Evolutionary conservation across 2,113 vertebrate species (phyloP), one percentile per base, ranked within the genome.

Genomic region (rabbit (Oryctolagus cuniculus)): DNA sequence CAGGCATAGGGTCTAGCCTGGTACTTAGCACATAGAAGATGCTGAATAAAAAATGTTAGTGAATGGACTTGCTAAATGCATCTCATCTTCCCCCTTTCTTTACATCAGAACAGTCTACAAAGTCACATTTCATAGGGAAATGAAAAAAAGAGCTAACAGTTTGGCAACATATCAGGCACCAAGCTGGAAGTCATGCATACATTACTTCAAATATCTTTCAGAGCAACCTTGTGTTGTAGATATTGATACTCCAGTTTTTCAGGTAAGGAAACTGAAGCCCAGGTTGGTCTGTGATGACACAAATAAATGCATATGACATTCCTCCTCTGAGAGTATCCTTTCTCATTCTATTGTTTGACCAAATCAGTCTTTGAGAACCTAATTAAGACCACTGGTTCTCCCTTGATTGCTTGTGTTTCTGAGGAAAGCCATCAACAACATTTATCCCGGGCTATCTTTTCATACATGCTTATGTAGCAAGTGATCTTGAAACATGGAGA

Each of bases 321-420:
- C 86, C 73, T 80, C 64, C n/a, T 74, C 34, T 25, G 58, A 19
- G 36, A 87, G 86, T 79, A 64, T 58, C 2, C 6, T 3, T 77
- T 91, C 44, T 82, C 22, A 69, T 82, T 69, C 72, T 78, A 19
- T 90, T 92, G 72, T 55, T 89, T 74, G 51, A 78, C 6, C 63
- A 96, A 83, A 75, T 85, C 44, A 49, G 15, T 24, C 25, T 69
- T 75, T 21, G 36, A 77, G 53, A 70, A 80, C 24, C 29, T 73
- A 84, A 53, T 38, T 38, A 67, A 83, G 21, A 51, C 16, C 38
- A 10, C 69, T 29, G 58, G 25, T 12, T 49, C 15, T 29, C 31
- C 82, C 15, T 63, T 19, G 82, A 44, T 55, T 82, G 24, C 36
- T 38, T 75, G 72, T 49, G 74, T 66, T 53, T 77, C 55, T 73